Conservation (phyloP, 1,140 invertebrate genomes). For the Grapholita molesta region DNA sequence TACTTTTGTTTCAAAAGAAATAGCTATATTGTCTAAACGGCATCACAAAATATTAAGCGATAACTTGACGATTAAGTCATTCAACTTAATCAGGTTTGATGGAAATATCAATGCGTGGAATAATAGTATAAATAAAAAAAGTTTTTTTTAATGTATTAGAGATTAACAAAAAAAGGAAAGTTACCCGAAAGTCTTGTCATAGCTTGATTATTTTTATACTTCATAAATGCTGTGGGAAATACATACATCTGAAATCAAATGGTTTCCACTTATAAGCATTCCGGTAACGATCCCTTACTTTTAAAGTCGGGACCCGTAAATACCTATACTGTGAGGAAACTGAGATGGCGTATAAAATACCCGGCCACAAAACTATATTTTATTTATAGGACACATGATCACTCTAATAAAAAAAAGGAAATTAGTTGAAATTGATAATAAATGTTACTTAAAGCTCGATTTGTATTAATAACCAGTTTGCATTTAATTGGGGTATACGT, state of each 20-base stretch:
- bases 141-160: not conserved
- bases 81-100: constrained; percentile 10
- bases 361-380: too few relatives aligned
- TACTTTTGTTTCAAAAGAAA: not conserved
- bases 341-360: not conserved
- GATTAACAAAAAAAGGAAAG: not conserved
- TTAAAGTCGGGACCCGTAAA: not conserved
- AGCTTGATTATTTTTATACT: not conserved
- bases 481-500: too few relatives aligned
- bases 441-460: too few relatives aligned
- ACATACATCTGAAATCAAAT: not conserved
- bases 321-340: not conserved
- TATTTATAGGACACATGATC: too few relatives aligned
- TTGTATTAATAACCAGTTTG: too few relatives aligned
- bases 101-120: not conserved
- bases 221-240: too few relatives aligned
- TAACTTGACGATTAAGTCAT: not conserved
- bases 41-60: not conserved
- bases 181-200: not conserved
- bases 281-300: not conserved
- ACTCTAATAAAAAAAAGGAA: too few relatives aligned
- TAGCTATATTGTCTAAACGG: constrained; percentile 12
- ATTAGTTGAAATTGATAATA: too few relatives aligned
- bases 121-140: not conserved
- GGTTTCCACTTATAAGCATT: not conserved